These are phyloP conservation scores for Ectropis grisescens DNA, from an alignment of 1,140 invertebrate species.

Conservation along the genomic window DNA sequence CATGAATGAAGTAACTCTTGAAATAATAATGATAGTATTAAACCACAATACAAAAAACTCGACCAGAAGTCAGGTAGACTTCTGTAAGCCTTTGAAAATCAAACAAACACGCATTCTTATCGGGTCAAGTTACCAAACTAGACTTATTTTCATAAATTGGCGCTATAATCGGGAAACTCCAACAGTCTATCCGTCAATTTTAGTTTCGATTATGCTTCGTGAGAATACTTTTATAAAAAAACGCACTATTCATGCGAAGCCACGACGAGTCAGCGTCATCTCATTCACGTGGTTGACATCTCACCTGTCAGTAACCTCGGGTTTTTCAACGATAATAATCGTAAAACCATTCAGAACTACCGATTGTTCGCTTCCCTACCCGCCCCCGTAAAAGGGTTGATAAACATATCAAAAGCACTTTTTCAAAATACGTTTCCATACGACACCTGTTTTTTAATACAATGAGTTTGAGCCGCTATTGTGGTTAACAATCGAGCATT, in stretches of 20 bases:
- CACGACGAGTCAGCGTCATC: too few relatives aligned
- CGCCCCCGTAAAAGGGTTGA: slow-evolving; percentile 61
- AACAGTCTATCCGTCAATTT: too few relatives aligned
- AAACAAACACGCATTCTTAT: slow-evolving; percentile 23
- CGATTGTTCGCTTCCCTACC: slow-evolving; percentile 45
- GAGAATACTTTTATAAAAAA: too few relatives aligned
- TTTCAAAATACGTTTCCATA: slow-evolving; percentile 28
- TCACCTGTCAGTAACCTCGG: slow-evolving; percentile 62
- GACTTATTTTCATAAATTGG: too few relatives aligned
- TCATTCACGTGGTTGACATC: slow-evolving; percentile 51
- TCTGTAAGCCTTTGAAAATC: neutral
- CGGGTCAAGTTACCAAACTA: slow-evolving; percentile 44
- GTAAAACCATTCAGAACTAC: slow-evolving; percentile 48
- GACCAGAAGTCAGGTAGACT: too few relatives aligned
- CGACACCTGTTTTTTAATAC: slow-evolving; percentile 55
- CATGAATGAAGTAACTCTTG: too few relatives aligned
- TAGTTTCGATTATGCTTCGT: too few relatives aligned
- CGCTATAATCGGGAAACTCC: too few relatives aligned
- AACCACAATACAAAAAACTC: neutral
- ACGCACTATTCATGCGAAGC: too few relatives aligned
- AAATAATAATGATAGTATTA: too few relatives aligned
- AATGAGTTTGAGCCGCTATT: slow-evolving; percentile 38
- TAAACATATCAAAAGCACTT: slow-evolving; percentile 62
- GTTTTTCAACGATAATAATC: slow-evolving; percentile 53
- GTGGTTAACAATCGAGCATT: slow-evolving; percentile 47